These are phyloP conservation scores for Euphonia xanthogaster DNA, from an alignment of 2,797 vertebrate species.

Conservation along the genomic window DNA sequence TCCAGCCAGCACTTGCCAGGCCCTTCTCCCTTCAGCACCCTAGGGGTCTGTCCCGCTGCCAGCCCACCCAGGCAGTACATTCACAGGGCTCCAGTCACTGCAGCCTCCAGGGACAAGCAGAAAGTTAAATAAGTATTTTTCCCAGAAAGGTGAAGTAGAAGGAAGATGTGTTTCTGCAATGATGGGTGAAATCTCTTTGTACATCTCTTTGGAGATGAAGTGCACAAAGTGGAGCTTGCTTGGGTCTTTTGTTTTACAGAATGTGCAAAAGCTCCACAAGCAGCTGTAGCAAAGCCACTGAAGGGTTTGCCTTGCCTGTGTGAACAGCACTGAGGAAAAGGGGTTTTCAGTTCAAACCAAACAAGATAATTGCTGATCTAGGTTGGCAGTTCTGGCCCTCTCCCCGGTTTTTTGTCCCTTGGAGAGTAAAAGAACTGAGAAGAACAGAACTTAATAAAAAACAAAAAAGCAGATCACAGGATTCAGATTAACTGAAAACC, in stretches of 20 bases:
- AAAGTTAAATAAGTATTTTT: not conserved
- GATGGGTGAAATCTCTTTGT: not conserved
- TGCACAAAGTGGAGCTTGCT: not conserved
- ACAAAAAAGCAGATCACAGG: not conserved
- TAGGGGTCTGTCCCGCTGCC: not conserved
- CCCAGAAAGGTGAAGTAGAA: not conserved
- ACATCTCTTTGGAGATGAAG: not conserved
- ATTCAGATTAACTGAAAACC: not conserved
- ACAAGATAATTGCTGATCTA: not conserved
- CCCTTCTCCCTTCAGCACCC: not conserved
- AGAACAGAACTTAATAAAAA: not conserved
- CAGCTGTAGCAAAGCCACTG: not conserved
- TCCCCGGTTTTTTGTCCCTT: not conserved
- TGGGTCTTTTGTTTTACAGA: not conserved
- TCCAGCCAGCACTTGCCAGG: not conserved
- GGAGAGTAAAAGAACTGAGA: not conserved
- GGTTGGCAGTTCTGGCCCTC: not conserved
- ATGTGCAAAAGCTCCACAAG: not conserved
- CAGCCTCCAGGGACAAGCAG: not conserved
- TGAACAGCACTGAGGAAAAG: not conserved
- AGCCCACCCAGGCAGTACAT: not conserved
- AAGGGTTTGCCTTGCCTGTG: not conserved
- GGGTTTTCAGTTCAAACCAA: not conserved
- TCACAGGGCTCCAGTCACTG: not conserved
- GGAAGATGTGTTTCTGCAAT: not conserved